Base-by-base conservation (phyloP, 1,140 invertebrate species). In the Leptestheria dahalacensis region DNA sequence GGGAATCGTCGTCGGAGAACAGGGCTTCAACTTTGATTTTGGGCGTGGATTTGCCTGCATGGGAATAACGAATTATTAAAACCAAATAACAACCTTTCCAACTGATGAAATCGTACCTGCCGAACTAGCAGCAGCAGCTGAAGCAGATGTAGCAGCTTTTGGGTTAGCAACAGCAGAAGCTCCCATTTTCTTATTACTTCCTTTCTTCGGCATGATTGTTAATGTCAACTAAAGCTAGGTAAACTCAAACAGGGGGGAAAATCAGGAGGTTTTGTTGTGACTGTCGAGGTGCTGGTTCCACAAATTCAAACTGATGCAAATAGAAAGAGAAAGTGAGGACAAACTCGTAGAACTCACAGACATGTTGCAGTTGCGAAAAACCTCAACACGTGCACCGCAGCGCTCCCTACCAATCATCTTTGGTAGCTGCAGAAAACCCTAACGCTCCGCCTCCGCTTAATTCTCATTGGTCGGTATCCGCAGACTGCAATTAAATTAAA, bases 1-100 rank as follows among this genome's bases (percentile, higher is more conserved):
- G 70, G 2, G 80, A 82, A 55, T 85, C 83, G 65, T 85, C 83
- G 67, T 86, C 84, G 12, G 80, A 82, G 24, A 21, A 26, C 41
- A 48, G 48, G 21, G 57, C 29, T 29, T 60, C 58, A 51, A 20
- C 25, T 29, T 23, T 60, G 26, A 48, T 41, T 41, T 20, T 41
- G 6, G 29, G 48, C 26, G 49, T 33, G 28, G 41, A 9, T 53
- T 60, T 52, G 41, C 15, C 26, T 26, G 33, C 11, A 33, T 52
- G 58, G 10, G 46, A 48, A 24, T 15, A 23, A 0, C 3, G 6
- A 56, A 46, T n/a, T n/a, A 28, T 33, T 24, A 56, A 10, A 28
- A 29, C 9, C 1, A 55, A 55, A 20, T 52, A n/a, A n/a, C n/a
- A n/a, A n/a, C n/a, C n/a, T n/a, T n/a, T n/a, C n/a, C n/a, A n/a